These are phyloP conservation scores for Cryptomyrus ogoouensis DNA, from an alignment of 2,113 vertebrate genomes.

Conservation along the genomic window DNA sequence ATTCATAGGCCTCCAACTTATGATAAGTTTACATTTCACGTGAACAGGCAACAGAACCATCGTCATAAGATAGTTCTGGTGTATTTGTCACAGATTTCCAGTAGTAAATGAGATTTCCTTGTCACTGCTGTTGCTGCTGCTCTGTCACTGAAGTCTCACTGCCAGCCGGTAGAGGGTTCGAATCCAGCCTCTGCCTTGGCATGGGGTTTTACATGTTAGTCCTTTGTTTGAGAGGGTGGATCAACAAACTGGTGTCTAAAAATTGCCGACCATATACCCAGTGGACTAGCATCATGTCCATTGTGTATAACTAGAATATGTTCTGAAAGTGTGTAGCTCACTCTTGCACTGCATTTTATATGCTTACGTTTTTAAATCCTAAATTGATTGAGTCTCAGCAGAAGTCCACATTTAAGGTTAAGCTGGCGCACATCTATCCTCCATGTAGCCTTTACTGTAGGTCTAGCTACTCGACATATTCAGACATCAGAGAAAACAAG, in stretches of 20 bases:
- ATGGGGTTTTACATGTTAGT: not conserved
- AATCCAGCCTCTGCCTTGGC: not conserved
- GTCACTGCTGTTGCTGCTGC: not conserved
- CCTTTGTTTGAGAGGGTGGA: not conserved
- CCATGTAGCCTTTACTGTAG: not conserved
- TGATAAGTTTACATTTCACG: not conserved
- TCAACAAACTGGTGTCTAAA: not conserved
- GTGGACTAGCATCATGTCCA: not conserved
- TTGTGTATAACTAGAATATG: not conserved
- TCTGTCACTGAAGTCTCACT: not conserved
- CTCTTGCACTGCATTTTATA: not conserved
- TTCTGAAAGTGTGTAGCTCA: not conserved
- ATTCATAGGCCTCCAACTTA: not conserved
- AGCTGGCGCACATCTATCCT: not conserved
- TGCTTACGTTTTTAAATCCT: not conserved
- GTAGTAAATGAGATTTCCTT: not conserved
- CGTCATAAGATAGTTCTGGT: not conserved
- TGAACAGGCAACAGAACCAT: not conserved
- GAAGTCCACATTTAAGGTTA: not conserved
- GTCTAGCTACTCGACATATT: not conserved
- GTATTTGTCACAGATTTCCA: not conserved
- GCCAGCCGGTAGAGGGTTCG: not conserved
- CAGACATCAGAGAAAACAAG: not conserved
- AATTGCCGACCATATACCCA: not conserved
- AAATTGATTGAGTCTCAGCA: not conserved